Percentiles rank a stretch among this genome's conserved stretches.
These are phyloP conservation scores for Vidua macroura DNA, from an alignment of 2,113 vertebrate genomes.

Conservation along the genomic window DNA sequence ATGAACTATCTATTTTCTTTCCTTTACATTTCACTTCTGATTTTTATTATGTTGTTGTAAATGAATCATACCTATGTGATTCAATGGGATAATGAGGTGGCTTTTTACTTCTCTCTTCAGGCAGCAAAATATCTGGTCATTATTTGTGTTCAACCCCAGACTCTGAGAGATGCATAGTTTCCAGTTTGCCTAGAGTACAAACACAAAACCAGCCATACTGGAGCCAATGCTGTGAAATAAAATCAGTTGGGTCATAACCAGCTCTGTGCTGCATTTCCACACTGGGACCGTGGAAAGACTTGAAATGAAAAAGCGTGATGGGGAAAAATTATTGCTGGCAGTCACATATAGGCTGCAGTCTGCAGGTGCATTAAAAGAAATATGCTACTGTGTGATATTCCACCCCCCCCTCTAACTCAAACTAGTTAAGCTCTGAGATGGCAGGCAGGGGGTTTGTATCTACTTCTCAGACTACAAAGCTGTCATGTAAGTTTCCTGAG, in stretches of 20 bases:
- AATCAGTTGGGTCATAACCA: neutral
- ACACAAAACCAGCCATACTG: neutral
- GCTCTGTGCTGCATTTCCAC: neutral
- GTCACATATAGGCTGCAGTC: neutral
- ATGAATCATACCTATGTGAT: neutral
- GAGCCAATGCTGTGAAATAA: neutral
- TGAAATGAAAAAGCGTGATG: neutral
- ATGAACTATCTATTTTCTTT: neutral
- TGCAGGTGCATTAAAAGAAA: neutral
- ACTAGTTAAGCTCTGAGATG: neutral
- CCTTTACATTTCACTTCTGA: neutral
- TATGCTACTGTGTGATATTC: neutral
- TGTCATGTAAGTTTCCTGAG: constrained; percentile 42
- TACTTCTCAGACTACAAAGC: constrained; percentile 6
- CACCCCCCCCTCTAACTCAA: neutral
- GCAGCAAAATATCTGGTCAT: neutral
- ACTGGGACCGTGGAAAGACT: neutral
- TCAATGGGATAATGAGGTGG: neutral
- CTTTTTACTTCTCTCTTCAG: neutral
- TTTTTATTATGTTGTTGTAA: neutral
- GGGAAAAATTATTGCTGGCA: neutral
- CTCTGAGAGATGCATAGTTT: neutral
- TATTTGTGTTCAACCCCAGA: neutral
- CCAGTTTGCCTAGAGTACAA: neutral
- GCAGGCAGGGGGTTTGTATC: neutral